Conservation (phyloP, 92 coral and sea anemone genomes). For the Galaxea fascicularis region DNA sequence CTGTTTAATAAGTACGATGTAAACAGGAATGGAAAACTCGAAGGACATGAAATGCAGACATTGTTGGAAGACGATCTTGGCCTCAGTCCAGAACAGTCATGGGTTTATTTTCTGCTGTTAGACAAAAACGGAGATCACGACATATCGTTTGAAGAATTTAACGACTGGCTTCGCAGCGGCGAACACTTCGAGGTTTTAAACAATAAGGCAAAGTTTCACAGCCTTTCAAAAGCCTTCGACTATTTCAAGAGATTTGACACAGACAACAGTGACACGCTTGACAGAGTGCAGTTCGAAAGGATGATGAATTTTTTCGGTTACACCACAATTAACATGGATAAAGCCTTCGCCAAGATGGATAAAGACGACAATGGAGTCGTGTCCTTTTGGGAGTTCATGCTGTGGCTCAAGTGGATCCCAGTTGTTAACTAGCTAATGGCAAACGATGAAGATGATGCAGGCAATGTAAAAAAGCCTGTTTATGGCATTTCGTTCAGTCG, state of each 20-base stretch:
- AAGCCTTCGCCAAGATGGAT: constrained; percentile 65
- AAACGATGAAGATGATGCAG: neutral
- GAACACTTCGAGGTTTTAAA: constrained; percentile 71
- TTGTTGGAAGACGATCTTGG: constrained; percentile 78
- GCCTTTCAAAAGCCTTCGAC: constrained; percentile 61
- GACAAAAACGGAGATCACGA: constrained; percentile 80
- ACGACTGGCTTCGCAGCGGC: constrained; percentile 79
- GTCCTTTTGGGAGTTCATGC: constrained; percentile 82
- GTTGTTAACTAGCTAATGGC: constrained; percentile 2
- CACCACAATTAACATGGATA: constrained; percentile 33
- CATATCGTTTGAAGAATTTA: constrained; percentile 79
- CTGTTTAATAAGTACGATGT: constrained; percentile 75
- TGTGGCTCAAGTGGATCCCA: constrained; percentile 83
- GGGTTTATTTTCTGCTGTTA: constrained; percentile 66
- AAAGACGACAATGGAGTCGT: constrained; percentile 63
- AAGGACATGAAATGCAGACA: constrained; percentile 56
- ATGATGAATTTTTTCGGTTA: constrained; percentile 73
- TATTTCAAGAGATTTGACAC: constrained; percentile 73
- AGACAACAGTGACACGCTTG: constrained; percentile 60
- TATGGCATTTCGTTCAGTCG: neutral
- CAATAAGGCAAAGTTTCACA: constrained; percentile 54
- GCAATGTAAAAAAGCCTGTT: neutral
- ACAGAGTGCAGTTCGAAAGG: constrained; percentile 55
- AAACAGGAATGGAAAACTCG: constrained; percentile 72
- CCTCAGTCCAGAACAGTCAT: constrained; percentile 59